Evolutionary conservation across 2,113 vertebrate species (phyloP), one percentile per base, ranked within the genome.

Genomic region (Crypturellus undulatus): DNA sequence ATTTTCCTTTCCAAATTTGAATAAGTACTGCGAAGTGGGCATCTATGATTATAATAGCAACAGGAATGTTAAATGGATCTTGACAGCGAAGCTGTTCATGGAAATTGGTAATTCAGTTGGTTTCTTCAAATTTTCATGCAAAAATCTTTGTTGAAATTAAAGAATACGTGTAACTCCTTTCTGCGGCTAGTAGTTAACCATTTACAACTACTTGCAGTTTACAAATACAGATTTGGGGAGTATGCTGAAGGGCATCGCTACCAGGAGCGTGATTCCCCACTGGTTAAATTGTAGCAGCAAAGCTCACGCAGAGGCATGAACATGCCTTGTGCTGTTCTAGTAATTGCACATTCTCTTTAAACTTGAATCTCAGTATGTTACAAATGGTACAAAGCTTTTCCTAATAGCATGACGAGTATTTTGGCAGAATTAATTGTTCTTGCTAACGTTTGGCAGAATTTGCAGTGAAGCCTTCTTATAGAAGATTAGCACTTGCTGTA

Each of bases 1-100:
- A 81, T 93, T 94, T 94, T 93, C 93, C 76, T 93, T 90, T 91
- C 92, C 85, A 90, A 94, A 92, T 93, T 88, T 92, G 92, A 95
- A 86, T 95, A 94, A 93, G 65, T 72, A 75, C 69, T 67, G 73
- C 24, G 62, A 71, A 84, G 67, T 79, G 81, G 83, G 65, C 70
- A 87, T 91, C 80, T 89, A 70, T 71, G 84, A 78, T 92, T 68
- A 3, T 72, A 71, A n/a, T 47, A 78, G 56, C 79, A 85, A 15
- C n/a, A 62, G 19, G 52, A 85, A 4, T 1, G 2, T 85, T 89
- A 67, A 84, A 52, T 47, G 93, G 76, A 89, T 52, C 73, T 43
- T 83, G 71, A 3, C 20, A 58, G 84, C 21, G n/a, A 67, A 88
- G 51, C 76, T 84, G 64, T 70, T 85, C 11, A 2, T 68, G 32